phyloP scores from a whole-genome alignment of 2,888 invertebrate species.

The Napeogenes sylphis region DNA sequence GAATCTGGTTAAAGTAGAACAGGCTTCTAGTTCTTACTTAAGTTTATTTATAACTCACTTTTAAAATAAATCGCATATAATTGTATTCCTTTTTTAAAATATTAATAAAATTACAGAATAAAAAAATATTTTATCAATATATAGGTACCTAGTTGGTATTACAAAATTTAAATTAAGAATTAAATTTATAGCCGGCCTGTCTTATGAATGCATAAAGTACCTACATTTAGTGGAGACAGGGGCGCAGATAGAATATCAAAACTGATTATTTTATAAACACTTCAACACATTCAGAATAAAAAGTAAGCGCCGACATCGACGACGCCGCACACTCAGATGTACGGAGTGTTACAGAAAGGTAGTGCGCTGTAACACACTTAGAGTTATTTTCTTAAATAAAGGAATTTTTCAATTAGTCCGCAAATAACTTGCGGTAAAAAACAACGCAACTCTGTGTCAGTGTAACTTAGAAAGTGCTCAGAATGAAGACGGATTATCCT shows the following conservation, averaged over 20 bases:
- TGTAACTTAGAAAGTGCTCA: slow-evolving; percentile 58
- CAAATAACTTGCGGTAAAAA: slow-evolving; percentile 54
- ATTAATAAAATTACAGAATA: too few species aligned
- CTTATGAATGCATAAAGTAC: slow-evolving; percentile 13
- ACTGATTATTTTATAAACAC: slow-evolving; percentile 40
- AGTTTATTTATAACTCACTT: too few species aligned
- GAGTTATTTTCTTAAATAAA: slow-evolving; percentile 31
- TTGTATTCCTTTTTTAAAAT: too few species aligned
- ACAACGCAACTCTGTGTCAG: slow-evolving; percentile 46
- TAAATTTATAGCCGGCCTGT: too few species aligned
- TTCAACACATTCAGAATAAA: slow-evolving; percentile 50
- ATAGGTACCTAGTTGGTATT: too few species aligned
- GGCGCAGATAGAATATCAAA: slow-evolving; percentile 34
- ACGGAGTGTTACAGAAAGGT: slow-evolving; percentile 59
- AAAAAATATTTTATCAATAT: too few species aligned
- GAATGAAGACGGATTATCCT: slow-evolving; percentile 76
- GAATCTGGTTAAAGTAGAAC: not conserved
- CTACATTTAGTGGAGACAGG: slow-evolving; percentile 22
- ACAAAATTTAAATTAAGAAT: too few species aligned
- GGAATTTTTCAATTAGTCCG: slow-evolving; percentile 62
- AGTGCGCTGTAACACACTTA: slow-evolving; percentile 41
- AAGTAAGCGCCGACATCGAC: slow-evolving; percentile 57
- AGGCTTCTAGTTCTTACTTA: too few species aligned
- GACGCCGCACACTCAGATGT: slow-evolving; percentile 54
- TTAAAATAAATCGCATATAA: too few species aligned